Conservation (phyloP, 1,140 invertebrate genomes). For the Lamellibrachia luymesi region DNA sequence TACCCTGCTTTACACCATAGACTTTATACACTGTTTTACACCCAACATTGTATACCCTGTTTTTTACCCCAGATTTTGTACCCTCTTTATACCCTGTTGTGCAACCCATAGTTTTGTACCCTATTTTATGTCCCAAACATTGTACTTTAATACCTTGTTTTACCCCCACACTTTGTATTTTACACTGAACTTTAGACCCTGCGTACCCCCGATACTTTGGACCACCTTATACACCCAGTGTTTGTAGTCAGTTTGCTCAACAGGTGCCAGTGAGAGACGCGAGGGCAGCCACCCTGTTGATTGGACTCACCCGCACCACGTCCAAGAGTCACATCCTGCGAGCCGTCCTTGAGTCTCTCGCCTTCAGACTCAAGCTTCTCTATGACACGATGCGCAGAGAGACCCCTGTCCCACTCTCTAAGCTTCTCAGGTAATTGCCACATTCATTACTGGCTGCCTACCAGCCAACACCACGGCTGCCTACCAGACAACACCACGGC, state of each 20-base stretch:
- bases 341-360: constrained; percentile 78
- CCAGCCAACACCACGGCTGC: too few species aligned
- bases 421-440: constrained; percentile 37
- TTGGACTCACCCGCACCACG: constrained; percentile 80
- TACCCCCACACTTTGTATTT: too few species aligned
- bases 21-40: too few species aligned
- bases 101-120: neutral
- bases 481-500: too few species aligned
- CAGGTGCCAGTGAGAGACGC: constrained; percentile 87
- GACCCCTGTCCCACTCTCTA: constrained; percentile 39
- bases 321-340: constrained; percentile 70
- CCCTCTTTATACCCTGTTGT: neutral
- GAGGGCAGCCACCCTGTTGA: constrained; percentile 75
- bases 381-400: constrained; percentile 65
- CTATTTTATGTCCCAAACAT: neutral
- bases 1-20: too few species aligned
- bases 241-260: constrained; percentile 26
- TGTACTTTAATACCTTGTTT: too few species aligned
- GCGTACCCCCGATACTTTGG: neutral
- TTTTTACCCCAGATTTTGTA: neutral
- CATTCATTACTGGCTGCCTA: neutral
- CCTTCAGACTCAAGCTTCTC: constrained; percentile 78
- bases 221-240: neutral
- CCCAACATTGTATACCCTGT: too few species aligned
- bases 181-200: too few species aligned